Conservation (phyloP, 2,113 vertebrate species). For the Brienomyrus brachyistius region DNA sequence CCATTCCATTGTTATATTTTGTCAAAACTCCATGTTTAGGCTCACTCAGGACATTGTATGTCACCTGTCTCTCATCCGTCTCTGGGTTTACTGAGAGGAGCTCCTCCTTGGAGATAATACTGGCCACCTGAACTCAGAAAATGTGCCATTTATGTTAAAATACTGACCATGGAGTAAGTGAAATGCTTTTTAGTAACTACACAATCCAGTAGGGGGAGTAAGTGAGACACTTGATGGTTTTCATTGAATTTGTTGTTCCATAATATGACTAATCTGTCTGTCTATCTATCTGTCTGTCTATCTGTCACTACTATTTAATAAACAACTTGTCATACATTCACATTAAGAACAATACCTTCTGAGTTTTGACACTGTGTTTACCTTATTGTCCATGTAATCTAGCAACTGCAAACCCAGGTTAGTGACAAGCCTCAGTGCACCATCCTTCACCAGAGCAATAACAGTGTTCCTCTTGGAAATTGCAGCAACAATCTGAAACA, state of each 20-base stretch:
- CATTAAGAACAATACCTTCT: not conserved
- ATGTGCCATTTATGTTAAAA: not conserved
- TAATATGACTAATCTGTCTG: not conserved
- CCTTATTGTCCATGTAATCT: slow-evolving; percentile 82
- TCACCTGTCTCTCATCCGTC: slow-evolving; percentile 77
- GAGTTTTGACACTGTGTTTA: slow-evolving; percentile 36
- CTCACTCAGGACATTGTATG: slow-evolving; percentile 71
- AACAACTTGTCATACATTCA: not conserved
- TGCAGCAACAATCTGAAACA: slow-evolving; percentile 71
- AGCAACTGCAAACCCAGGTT: slow-evolving; percentile 94
- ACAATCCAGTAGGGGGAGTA: slow-evolving; percentile 28
- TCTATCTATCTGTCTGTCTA: not conserved
- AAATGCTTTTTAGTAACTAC: not conserved
- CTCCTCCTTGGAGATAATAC: slow-evolving; percentile 90
- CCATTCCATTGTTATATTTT: slow-evolving; percentile 69
- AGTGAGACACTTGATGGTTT: not conserved
- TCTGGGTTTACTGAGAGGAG: slow-evolving; percentile 83
- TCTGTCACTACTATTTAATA: not conserved
- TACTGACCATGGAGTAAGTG: not conserved
- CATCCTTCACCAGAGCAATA: slow-evolving; percentile 78
- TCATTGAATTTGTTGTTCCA: not conserved
- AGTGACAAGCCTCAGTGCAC: slow-evolving; percentile 81
- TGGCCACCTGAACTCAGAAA: slow-evolving; percentile 70
- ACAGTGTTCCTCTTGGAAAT: slow-evolving; percentile 78
- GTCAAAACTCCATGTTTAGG: slow-evolving; percentile 77